phyloP scores from a whole-genome alignment of 1,140 invertebrate species.

The Antheraea mylitta region DNA sequence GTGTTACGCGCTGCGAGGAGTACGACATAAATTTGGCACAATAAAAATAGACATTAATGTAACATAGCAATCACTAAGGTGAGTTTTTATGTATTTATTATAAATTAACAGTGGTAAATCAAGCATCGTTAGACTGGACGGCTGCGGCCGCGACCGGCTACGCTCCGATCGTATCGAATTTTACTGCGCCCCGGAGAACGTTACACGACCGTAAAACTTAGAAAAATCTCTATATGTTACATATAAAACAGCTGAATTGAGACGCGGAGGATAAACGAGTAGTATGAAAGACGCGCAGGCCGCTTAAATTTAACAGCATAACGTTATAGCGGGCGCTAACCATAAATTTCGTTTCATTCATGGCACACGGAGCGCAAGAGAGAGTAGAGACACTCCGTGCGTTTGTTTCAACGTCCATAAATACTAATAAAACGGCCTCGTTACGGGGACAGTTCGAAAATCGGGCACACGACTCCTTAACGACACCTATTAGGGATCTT shows the following conservation, averaged over 20 bases:
- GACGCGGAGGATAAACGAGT: slow-evolving; percentile 27
- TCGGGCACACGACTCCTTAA: slow-evolving; percentile 77
- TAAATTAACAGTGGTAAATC: slow-evolving; percentile 70
- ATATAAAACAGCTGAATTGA: slow-evolving; percentile 38
- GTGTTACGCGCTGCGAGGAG: background rate
- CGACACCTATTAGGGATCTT: slow-evolving; percentile 78
- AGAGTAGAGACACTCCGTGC: slow-evolving; percentile 39
- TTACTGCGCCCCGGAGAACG: slow-evolving; percentile 51
- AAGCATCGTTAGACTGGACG: slow-evolving; percentile 20
- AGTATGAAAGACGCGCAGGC: slow-evolving; percentile 36
- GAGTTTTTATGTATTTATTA: slow-evolving; percentile 54
- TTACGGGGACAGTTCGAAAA: slow-evolving; percentile 74
- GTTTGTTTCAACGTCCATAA: slow-evolving; percentile 70
- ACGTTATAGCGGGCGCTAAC: slow-evolving; percentile 53
- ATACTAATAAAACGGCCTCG: slow-evolving; percentile 77
- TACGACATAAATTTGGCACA: slow-evolving; percentile 31
- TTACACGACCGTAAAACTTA: slow-evolving; percentile 69
- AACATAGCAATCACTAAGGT: slow-evolving; percentile 47
- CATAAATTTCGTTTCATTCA: slow-evolving; percentile 73
- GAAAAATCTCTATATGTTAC: slow-evolving; percentile 60
- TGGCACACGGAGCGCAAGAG: slow-evolving; percentile 43
- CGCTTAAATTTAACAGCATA: slow-evolving; percentile 49
- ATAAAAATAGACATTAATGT: slow-evolving; percentile 37
- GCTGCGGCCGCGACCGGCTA: slow-evolving; percentile 11
- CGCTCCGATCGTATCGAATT: slow-evolving; percentile 54